Evolutionary conservation across 2,113 vertebrate genomes (phyloP).

Genomic region (Nycticorax nycticorax): DNA sequence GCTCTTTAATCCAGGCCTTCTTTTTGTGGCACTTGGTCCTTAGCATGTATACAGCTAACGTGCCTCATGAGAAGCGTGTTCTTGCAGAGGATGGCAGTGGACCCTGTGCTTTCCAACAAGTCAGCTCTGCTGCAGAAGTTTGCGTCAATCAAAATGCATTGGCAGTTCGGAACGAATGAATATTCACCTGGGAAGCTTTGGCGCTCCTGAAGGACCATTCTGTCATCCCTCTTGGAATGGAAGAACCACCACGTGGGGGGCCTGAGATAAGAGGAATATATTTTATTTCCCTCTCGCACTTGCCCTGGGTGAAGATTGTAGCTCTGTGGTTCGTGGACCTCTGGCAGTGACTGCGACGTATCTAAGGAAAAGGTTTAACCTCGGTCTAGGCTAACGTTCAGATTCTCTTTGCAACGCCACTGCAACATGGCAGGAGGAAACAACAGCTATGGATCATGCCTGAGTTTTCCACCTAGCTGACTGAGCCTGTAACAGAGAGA

Average conservation of each 20-base stretch:
- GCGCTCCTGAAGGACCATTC: neutral
- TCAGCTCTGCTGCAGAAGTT: neutral
- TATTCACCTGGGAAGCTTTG: neutral
- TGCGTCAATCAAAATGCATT: accelerated
- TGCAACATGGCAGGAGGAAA: neutral
- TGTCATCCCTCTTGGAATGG: neutral
- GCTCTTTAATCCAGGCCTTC: neutral
- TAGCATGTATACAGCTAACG: accelerated
- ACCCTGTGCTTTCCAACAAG: neutral
- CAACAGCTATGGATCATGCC: neutral
- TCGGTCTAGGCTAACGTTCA: accelerated
- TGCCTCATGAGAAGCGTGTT: neutral
- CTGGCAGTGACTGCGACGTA: neutral
- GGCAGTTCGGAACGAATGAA: neutral
- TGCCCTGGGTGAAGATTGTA: neutral
- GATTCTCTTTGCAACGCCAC: neutral
- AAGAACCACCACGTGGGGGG: neutral
- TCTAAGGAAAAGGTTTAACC: neutral
- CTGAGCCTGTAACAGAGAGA: neutral
- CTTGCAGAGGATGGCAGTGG: neutral
- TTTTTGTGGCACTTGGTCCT: neutral
- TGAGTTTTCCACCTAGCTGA: neutral
- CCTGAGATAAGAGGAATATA: neutral
- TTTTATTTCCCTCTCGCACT: neutral
- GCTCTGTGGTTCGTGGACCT: neutral